Conservation (phyloP, 2,888 invertebrate species). For the Cylloceria caligata region DNA sequence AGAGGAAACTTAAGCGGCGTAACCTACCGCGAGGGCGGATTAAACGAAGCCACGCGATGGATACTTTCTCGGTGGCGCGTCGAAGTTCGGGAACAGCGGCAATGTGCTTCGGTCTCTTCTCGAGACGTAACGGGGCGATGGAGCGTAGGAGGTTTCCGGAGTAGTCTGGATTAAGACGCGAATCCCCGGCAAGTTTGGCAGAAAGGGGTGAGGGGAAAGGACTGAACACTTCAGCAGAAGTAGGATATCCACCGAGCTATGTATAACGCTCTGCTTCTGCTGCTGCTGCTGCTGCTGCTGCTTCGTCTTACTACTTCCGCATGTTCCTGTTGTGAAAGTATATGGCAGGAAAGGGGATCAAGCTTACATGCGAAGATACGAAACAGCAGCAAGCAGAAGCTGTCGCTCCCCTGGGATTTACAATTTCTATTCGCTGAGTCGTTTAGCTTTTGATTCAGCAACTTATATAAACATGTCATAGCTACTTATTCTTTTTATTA, state of each 20-base stretch:
- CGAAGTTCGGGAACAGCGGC: slow-evolving; percentile 49
- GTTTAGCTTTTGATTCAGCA: background rate
- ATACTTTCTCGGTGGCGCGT: slow-evolving; percentile 44
- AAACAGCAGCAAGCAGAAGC: background rate
- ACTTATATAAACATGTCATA: background rate
- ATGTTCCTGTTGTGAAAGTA: slow-evolving; percentile 21
- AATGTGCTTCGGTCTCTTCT: slow-evolving; percentile 11
- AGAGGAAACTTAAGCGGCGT: slow-evolving; percentile 43
- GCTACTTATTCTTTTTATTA: background rate
- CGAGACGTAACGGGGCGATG: slow-evolving; percentile 42
- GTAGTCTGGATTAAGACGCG: slow-evolving; percentile 63
- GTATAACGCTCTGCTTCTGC: slow-evolving; percentile 14
- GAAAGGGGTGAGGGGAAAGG: background rate
- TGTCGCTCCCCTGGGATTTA: background rate
- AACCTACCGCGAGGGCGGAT: slow-evolving; percentile 51
- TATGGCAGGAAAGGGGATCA: background rate
- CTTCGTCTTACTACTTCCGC: slow-evolving; percentile 2
- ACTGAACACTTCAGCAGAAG: slow-evolving; percentile 5
- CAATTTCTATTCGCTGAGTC: background rate
- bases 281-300: slow-evolving; percentile 7
- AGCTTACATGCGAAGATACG: slow-evolving; percentile 9
- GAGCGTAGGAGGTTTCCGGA: slow-evolving; percentile 33
- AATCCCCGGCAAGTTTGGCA: slow-evolving; percentile 53
- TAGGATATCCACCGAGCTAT: slow-evolving; percentile 18
- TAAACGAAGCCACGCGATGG: slow-evolving; percentile 56